Evolutionary conservation across 2,888 invertebrate genomes (phyloP), one percentile per base, ranked within the genome.

Genomic region (Choristoneura rosaceana): DNA sequence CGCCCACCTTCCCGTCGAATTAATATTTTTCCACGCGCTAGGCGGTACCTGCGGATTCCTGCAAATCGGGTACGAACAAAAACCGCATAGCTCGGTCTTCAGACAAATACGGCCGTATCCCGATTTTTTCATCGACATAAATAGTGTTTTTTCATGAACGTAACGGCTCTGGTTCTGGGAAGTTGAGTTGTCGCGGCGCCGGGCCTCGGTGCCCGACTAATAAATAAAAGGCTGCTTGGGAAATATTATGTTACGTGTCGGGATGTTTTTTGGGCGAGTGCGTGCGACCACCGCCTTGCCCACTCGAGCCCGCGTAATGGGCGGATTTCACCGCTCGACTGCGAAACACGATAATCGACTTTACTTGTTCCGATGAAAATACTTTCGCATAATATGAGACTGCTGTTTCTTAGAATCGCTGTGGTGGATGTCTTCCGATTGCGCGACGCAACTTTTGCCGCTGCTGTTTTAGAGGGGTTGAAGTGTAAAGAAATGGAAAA

Each of bases 171-270:
- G 80, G 79, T 93, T 93, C 93, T 90, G 87, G 85, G 93, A 93
- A 93, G 90, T 83, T 82, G 87, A 85, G 88, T 82, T 92, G 93
- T 90, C 90, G 88, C 92, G 94, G 94, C 93, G 93, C 93, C 92
- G 87, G 84, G 76, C 82, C 79, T 77, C 84, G 77, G 84, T 86
- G 83, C 84, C 80, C 87, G 81, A 85, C 90, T 89, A 91, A 93
- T 94, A 93, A 93, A 93, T 93, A 93, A 93, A 92, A 92, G 90
- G 86, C 90, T 92, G 88, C 89, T 90, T 87, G 91, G 92, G 90
- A 92, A 92, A 93, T 94, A 94, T 94, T 93, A 93, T 91, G 91
- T 94, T 94, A 93, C 94, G 89, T 89, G 85, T 87, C 80, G 85
- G 89, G 87, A 84, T 87, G 88, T 89, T 90, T 91, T 91, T 91